Evolutionary conservation across 2,113 vertebrate genomes (phyloP).

Genomic region (Promerops cafer): DNA sequence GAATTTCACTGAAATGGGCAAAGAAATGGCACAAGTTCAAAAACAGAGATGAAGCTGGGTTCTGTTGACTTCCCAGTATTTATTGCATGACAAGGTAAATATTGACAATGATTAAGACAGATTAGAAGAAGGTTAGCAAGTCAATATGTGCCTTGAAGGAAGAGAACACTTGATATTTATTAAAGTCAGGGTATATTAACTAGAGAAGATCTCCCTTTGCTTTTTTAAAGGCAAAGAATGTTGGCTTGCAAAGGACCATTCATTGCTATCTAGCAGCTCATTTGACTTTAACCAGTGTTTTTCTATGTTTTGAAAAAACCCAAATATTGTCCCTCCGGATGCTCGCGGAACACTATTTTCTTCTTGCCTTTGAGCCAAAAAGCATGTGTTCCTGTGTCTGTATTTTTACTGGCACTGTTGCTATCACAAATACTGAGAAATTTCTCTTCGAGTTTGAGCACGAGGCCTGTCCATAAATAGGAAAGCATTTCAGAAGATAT

Average conservation of each 20-base stretch:
- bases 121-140: conserved; percentile 37
- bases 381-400: background rate
- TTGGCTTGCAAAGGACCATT: background rate
- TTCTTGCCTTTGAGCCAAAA: background rate
- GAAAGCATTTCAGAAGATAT: background rate
- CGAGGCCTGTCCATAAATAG: background rate
- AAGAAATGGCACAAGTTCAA: conserved; percentile 16
- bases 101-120: conserved; percentile 53
- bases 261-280: background rate
- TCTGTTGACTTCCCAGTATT: background rate
- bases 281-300: background rate
- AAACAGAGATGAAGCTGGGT: background rate
- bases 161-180: conserved; percentile 14
- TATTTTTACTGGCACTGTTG: background rate
- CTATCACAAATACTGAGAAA: background rate
- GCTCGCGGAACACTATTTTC: background rate
- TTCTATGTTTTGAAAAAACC: background rate
- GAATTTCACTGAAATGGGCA: background rate
- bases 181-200: background rate
- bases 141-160: conserved; percentile 41
- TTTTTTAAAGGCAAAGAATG: background rate
- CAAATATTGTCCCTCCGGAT: background rate
- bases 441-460: background rate
- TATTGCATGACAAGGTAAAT: conserved; percentile 49
- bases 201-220: background rate